phyloP scores from a whole-genome alignment of 2,888 invertebrate genomes.

The Schrankia costaestrigalis region DNA sequence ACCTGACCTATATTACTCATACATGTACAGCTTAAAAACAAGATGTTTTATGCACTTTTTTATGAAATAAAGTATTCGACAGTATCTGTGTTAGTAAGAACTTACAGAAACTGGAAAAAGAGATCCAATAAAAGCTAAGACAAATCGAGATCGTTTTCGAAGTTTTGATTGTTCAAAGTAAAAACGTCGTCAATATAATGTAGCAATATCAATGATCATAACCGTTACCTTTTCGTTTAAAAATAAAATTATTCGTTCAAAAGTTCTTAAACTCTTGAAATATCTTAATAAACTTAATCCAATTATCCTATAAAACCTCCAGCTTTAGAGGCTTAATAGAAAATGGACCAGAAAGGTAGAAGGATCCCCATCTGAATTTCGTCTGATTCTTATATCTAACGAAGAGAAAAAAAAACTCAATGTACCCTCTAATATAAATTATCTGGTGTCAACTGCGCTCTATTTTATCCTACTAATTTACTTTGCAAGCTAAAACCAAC shows the following conservation, averaged over 20 bases:
- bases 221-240: conserved; percentile 25
- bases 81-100: no score
- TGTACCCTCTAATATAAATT: conserved; percentile 53
- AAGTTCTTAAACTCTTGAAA: conserved; percentile 24
- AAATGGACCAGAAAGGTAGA: conserved; percentile 19
- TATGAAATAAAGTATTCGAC: no score
- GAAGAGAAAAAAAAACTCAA: conserved; percentile 39
- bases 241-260: conserved; percentile 22
- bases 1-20: no score
- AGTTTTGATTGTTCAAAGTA: no score
- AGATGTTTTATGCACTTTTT: no score
- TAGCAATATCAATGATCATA: conserved; percentile 19
- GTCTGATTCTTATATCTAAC: conserved; percentile 40
- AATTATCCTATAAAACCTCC: conserved; percentile 41
- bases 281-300: conserved; percentile 53
- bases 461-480: conserved; percentile 32
- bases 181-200: conserved; percentile 9
- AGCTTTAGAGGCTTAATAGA: conserved; percentile 20
- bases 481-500: conserved; percentile 20
- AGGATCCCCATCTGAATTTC: conserved; percentile 35
- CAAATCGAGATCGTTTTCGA: no score
- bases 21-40: no score
- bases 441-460: conserved; percentile 53
- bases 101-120: no score
- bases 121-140: no score